Evolutionary conservation across 2,797 vertebrate species (phyloP), one percentile per base, ranked within the genome.

Genomic region (Ctenochaetus hawaiiensis): DNA sequence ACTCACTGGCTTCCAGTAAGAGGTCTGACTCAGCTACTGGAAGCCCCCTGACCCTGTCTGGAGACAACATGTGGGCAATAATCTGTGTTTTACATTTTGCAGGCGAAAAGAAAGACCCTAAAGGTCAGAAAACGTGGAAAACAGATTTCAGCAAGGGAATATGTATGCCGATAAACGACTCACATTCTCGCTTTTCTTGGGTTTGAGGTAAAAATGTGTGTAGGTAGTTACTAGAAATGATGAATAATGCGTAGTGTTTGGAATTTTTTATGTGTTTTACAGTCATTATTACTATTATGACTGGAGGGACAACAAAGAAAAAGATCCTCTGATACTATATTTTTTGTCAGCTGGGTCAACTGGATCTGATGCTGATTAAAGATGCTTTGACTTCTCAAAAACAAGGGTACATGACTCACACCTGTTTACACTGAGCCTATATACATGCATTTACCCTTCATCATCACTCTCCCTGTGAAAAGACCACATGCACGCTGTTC

Each of bases 1-100:
- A 95, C 84, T 94, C 94, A 95, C 75, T 2, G 76, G 83, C 89
- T 95, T 95, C 93, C 94, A 95, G 95, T 93, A 94, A 95, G 78
- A 69, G 64, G 71, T 81, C 80, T 93, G 92, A 93, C 82, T 93
- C 91, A 94, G 88, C 84, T 84, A 85, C 87, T 94, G 89, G 87
- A 93, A 93, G 93, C 89, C 93, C 91, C 87, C 81, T 80, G 83
- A 92, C 90, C 90, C 86, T 8, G 73, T 73, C 80, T 90, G 86
- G 80, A 79, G 77, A 88, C 65, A 84, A 86, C 52, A 74, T 74
- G 75, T 6, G 43, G 57, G 69, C 14, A 51, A 44, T 62, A 68
- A 77, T 85, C 52, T 54, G 37, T 87, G 80, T 85, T 88, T 87
- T 84, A 81, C 54, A 77, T 60, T 78, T 76, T 70, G 8, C 45